Base-by-base conservation (phyloP, 1,140 invertebrate species). In the Papilio aristodemus region DNA sequence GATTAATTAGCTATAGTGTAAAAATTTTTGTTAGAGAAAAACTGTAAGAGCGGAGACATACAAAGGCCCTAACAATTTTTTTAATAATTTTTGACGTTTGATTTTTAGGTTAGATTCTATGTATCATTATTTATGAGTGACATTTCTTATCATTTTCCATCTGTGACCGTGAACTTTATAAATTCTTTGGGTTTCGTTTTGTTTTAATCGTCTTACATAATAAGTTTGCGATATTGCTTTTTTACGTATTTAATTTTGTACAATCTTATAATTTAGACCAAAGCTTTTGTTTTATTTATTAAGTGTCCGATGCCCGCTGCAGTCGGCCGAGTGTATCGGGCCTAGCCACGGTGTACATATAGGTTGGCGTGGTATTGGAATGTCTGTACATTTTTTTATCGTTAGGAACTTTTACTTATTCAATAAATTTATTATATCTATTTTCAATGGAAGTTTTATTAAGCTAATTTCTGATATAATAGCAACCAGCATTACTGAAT, bases 351-450 rank as follows among this genome's bases (percentile, higher is more conserved):
- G 67, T 80, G 77, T 79, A 78, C 78, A 80, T 79, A 83, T 58
- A 54, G 67, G 64, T 69, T 69, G 50, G 74, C 71, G 77, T 81
- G 71, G 74, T 77, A 77, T 73, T 64, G 70, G 70, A 78, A 73
- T 73, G 81, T 83, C 81, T 88, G 83, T 85, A 85, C 71, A 85
- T 85, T 86, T 77, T 80, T 83, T 70, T 81, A 84, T 77, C 70
- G 71, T 76, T 80, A 79, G 78, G 66, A 71, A 38, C 38, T 76
- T 77, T 67, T 81, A 80, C 67, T 68, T 81, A 74, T 75, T 85
- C 83, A 86, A 84, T 87, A 86, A 86, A 87, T 80, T 86, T 85
- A 87, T 82, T 84, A 77, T 79, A 81, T 78, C 79, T 86, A 86
- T 87, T 87, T 87, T 87, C 81, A 83, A 77, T 64, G 70, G 71